These are phyloP conservation scores for Ichneumoninae sp. DNA, from an alignment of 2,888 invertebrate species.

Conservation along the genomic window DNA sequence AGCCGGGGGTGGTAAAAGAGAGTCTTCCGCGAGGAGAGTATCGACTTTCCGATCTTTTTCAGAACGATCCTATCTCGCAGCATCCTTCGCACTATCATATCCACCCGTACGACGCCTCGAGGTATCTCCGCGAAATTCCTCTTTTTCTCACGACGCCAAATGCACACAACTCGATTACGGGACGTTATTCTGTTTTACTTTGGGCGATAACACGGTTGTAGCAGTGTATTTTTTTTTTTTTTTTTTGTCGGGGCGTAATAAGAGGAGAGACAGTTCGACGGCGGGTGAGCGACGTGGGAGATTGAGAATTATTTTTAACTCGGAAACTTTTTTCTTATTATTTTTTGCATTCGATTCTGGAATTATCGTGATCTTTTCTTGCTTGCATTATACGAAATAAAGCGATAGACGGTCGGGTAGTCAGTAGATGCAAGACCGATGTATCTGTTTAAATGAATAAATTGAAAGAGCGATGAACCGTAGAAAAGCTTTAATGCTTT, in stretches of 20 bases:
- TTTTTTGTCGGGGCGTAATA: not conserved
- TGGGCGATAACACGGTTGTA: constrained; percentile 2
- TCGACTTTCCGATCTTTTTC: constrained; percentile 65
- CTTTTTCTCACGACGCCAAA: constrained; percentile 55
- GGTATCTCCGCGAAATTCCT: constrained; percentile 37
- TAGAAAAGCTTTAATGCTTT: no score
- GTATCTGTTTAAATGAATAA: no score
- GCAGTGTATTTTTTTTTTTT: not conserved
- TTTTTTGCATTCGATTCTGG: no score
- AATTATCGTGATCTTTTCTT: no score
- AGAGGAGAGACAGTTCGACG: no score
- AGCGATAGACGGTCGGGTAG: no score
- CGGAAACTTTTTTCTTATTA: no score
- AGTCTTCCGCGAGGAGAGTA: constrained; percentile 41
- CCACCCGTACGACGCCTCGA: not conserved
- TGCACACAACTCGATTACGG: constrained; percentile 59
- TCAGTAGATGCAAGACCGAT: no score
- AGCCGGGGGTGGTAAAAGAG: not conserved
- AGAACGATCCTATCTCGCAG: constrained; percentile 53
- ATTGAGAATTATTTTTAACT: no score
- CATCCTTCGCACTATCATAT: constrained; percentile 45
- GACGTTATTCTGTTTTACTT: constrained; percentile 39
- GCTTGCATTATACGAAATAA: no score
- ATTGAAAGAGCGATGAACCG: no score
- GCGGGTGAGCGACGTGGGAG: no score